Conservation (phyloP, 1,140 invertebrate genomes). For the Listronotus oregonensis region DNA sequence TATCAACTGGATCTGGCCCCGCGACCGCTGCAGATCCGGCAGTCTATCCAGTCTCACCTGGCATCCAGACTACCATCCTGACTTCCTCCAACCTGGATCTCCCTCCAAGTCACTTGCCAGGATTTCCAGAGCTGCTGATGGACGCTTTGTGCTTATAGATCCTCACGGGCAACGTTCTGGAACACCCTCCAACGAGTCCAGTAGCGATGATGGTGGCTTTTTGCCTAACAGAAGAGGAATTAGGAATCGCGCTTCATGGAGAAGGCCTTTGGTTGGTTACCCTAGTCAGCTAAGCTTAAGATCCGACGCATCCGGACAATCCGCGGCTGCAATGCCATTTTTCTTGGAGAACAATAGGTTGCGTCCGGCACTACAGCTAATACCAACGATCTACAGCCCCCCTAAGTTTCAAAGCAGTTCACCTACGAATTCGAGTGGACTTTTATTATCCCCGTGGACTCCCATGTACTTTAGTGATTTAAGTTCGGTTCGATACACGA, state of each 20-base stretch:
- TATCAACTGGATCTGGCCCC: constrained; percentile 71
- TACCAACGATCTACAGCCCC: constrained; percentile 60
- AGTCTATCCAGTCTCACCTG: constrained; percentile 51
- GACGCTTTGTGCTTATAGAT: constrained; percentile 72
- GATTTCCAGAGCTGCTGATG: constrained; percentile 74
- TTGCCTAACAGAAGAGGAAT: constrained; percentile 60
- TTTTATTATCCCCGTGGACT: constrained; percentile 62
- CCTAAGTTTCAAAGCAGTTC: constrained; percentile 70
- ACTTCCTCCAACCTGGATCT: constrained; percentile 57
- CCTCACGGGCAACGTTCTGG: constrained; percentile 65
- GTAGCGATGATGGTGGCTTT: constrained; percentile 85
- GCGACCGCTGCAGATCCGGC: constrained; percentile 62
- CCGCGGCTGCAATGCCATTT: constrained; percentile 58
- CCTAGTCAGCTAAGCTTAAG: constrained; percentile 72
- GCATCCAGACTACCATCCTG: constrained; percentile 57
- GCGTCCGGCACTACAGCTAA: constrained; percentile 48
- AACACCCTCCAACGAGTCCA: constrained; percentile 70
- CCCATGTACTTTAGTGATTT: constrained; percentile 80
- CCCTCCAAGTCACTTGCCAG: constrained; percentile 60
- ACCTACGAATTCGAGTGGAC: constrained; percentile 64
- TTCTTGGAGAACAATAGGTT: constrained; percentile 52
- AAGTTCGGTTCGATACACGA: constrained; percentile 81
- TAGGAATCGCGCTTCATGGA: constrained; percentile 66
- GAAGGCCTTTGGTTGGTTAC: constrained; percentile 67
- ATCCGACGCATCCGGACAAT: constrained; percentile 67